Evolutionary conservation across 2,888 invertebrate genomes (phyloP).

Genomic region (Eretmocerus hayati): DNA sequence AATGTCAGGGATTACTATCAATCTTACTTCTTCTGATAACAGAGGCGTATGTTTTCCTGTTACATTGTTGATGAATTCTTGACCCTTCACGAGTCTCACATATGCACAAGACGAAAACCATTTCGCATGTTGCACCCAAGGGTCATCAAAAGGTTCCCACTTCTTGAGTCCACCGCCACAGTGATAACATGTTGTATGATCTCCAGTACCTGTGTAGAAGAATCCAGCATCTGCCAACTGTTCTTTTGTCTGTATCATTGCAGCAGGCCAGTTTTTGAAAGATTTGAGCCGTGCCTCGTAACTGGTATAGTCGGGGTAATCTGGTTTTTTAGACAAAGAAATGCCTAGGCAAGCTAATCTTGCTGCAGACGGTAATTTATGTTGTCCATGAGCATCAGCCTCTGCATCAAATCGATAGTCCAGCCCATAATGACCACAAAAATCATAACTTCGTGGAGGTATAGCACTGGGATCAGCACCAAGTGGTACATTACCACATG

Average conservation of each 20-base stretch:
- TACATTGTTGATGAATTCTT: slow-evolving; percentile 65
- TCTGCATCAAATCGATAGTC: slow-evolving; percentile 43
- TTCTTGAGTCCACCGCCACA: slow-evolving; percentile 91
- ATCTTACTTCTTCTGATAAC: slow-evolving; percentile 43
- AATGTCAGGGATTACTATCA: not conserved
- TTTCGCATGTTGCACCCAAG: slow-evolving; percentile 90
- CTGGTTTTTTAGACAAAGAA: slow-evolving; percentile 50
- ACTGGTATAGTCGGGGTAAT: slow-evolving; percentile 63
- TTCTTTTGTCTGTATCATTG: slow-evolving; percentile 71
- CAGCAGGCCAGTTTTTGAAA: slow-evolving; percentile 74
- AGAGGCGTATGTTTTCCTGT: slow-evolving; percentile 48
- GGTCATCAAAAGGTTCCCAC: slow-evolving; percentile 86
- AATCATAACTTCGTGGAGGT: slow-evolving; percentile 47
- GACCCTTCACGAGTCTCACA: slow-evolving; percentile 73
- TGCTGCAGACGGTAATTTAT: slow-evolving; percentile 27
- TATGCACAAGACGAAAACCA: slow-evolving; percentile 86
- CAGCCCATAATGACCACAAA: slow-evolving; percentile 47
- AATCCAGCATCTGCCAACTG: slow-evolving; percentile 85
- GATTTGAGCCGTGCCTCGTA: slow-evolving; percentile 63
- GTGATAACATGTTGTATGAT: slow-evolving; percentile 87
- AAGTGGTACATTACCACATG: not conserved
- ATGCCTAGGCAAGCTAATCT: slow-evolving; percentile 39
- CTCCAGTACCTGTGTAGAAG: slow-evolving; percentile 81
- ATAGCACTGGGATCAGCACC: not conserved
- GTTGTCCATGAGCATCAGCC: slow-evolving; percentile 29